A percentile compares a stretch with the other conserved stretches of the same genome.
phyloP scores from a whole-genome alignment of 1,140 invertebrate species.

The Drosophila santomea region DNA sequence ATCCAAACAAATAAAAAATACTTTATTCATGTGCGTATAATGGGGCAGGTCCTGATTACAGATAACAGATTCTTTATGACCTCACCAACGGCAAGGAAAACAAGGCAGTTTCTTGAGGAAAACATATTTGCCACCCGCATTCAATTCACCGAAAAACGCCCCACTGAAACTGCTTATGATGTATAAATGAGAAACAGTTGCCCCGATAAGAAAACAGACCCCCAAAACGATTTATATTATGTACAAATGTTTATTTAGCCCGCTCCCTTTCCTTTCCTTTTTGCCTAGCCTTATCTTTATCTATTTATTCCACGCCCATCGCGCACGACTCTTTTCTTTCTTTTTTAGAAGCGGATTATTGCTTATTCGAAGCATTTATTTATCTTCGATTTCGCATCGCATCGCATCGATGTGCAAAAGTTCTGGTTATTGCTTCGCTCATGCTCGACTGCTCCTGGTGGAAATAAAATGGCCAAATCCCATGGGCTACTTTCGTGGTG shows the following conservation, averaged over 20 bases:
- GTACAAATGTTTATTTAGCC: constrained; percentile 73
- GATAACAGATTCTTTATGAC: constrained; percentile 45
- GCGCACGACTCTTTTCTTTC: constrained; percentile 32
- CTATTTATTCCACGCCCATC: constrained; percentile 57
- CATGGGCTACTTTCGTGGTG: constrained; percentile 35
- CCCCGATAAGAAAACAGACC: constrained; percentile 32
- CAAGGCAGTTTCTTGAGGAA: background rate
- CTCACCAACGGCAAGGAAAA: constrained; percentile 2
- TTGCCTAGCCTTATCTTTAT: constrained; percentile 54
- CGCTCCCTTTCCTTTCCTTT: constrained; percentile 35
- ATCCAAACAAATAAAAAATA: constrained; percentile 13
- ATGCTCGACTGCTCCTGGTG: constrained; percentile 44
- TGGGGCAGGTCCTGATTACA: constrained; percentile 19
- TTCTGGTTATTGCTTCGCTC: constrained; percentile 47
- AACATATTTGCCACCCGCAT: constrained; percentile 51
- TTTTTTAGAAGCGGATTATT: constrained; percentile 53
- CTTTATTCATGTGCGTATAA: constrained; percentile 36
- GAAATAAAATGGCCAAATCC: constrained; percentile 21
- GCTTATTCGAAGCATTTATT: constrained; percentile 75
- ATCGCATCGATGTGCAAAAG: constrained; percentile 56
- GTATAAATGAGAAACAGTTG: constrained; percentile 48
- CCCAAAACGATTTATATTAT: constrained; percentile 69
- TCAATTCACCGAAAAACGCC: constrained; percentile 41
- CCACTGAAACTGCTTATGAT: constrained; percentile 62
- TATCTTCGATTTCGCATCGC: constrained; percentile 77